Conservation (phyloP, 2,888 invertebrate genomes). For the Apantesis nais region DNA sequence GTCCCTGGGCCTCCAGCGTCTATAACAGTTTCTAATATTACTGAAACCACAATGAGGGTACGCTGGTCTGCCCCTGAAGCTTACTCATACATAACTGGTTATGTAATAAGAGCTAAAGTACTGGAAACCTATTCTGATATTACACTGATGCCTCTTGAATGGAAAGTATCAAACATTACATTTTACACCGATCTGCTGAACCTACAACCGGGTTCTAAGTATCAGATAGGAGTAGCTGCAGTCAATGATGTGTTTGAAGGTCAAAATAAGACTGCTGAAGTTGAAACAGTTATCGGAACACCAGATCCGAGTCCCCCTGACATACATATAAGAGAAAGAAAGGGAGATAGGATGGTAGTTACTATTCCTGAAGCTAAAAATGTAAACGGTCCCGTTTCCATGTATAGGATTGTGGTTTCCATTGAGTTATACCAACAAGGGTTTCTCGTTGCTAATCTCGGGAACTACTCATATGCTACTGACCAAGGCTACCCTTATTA, state of each 20-base stretch:
- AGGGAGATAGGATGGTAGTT: conserved; percentile 87
- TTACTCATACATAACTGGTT: conserved; percentile 81
- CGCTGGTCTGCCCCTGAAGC: conserved; percentile 86
- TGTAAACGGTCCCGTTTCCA: conserved; percentile 91
- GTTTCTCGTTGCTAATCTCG: conserved; percentile 86
- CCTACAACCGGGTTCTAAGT: conserved; percentile 90
- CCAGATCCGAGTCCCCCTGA: conserved; percentile 89
- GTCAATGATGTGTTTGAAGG: conserved; percentile 87
- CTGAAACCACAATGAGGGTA: conserved; percentile 87
- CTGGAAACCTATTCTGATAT: conserved; percentile 86
- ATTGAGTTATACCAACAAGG: conserved; percentile 87
- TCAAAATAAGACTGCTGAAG: conserved; percentile 81
- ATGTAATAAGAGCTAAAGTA: conserved; percentile 83
- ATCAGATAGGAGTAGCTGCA: conserved; percentile 90
- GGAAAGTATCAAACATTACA: conserved; percentile 86
- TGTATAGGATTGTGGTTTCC: conserved; percentile 91
- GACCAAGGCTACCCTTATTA: conserved; percentile 91
- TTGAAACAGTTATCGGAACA: conserved; percentile 90
- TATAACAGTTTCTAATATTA: conserved; percentile 84
- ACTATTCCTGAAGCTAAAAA: conserved; percentile 89
- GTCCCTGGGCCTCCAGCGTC: conserved; percentile 90
- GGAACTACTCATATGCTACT: conserved; percentile 88
- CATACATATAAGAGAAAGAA: conserved; percentile 87
- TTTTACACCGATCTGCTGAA: conserved; percentile 85
- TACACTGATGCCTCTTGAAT: conserved; percentile 80